These are phyloP conservation scores for Leptopilina myrica DNA, from an alignment of 2,888 invertebrate species.

Conservation along the genomic window DNA sequence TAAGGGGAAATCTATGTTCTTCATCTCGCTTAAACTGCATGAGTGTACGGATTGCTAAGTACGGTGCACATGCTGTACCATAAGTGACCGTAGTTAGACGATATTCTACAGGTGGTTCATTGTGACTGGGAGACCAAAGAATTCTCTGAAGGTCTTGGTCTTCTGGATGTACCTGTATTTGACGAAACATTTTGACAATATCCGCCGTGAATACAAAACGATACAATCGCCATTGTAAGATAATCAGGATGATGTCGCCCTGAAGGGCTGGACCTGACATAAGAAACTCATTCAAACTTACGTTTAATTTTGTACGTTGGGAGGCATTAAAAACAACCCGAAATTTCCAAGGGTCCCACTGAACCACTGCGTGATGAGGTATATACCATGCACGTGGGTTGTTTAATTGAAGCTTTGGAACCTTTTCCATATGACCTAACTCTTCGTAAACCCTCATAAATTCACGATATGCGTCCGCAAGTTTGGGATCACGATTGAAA, in stretches of 20 bases:
- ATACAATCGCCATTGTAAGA: background rate
- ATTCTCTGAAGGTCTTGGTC: background rate
- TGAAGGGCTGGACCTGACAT: background rate
- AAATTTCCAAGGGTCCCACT: conserved; percentile 26
- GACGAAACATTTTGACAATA: too few relatives aligned
- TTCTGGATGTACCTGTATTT: background rate
- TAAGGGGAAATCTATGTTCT: conserved; percentile 30
- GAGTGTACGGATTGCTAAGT: background rate
- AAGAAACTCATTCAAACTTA: background rate
- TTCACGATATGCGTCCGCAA: background rate
- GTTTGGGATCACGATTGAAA: background rate
- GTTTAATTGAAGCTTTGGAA: background rate
- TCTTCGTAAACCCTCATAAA: background rate
- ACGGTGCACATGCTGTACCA: background rate
- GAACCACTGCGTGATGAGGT: conserved; percentile 4
- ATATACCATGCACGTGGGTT: background rate
- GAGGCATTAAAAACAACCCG: background rate
- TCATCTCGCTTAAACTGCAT: background rate
- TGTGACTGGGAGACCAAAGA: background rate
- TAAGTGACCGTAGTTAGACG: background rate
- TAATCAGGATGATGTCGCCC: too few relatives aligned
- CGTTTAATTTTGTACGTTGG: background rate
- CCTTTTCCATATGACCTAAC: conserved; percentile 13
- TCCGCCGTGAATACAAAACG: too few relatives aligned
- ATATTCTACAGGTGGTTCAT: background rate